These are phyloP conservation scores for Oncorhynchus mykiss DNA, from an alignment of 2,113 vertebrate species.

Conservation along the genomic window DNA sequence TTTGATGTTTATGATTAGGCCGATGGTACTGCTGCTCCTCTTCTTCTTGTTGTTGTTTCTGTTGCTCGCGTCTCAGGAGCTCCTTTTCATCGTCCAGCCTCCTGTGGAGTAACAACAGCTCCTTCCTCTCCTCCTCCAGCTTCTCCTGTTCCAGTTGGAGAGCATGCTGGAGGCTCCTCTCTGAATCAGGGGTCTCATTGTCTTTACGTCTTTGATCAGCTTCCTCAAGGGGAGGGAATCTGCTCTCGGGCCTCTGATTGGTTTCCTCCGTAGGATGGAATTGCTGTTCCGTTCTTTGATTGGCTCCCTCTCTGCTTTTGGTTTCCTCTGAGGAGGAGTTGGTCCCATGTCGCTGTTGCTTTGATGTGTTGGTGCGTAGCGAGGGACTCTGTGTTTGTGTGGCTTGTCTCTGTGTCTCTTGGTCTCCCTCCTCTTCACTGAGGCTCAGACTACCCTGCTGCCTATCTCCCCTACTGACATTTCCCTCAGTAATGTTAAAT, in stretches of 20 bases:
- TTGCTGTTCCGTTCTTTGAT: constrained; percentile 15
- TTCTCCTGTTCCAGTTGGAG: constrained; percentile 48
- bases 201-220: constrained; percentile 27
- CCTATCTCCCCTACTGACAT: background rate
- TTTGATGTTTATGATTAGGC: constrained; percentile 53
- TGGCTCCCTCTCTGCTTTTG: constrained; percentile 12
- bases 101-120: constrained; percentile 66
- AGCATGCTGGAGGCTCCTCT: constrained; percentile 32
- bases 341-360: constrained; percentile 30
- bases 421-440: background rate
- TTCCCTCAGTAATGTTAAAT: too few relatives aligned
- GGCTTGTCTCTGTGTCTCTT: constrained; percentile 39
- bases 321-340: constrained; percentile 62
- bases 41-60: constrained; percentile 58
- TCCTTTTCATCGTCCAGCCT: constrained; percentile 73
- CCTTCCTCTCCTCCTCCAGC: constrained; percentile 63
- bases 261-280: constrained; percentile 3
- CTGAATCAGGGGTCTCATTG: constrained; percentile 61
- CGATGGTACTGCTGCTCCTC: constrained; percentile 42
- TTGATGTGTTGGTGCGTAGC: constrained; percentile 38
- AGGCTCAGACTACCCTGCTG: too few relatives aligned
- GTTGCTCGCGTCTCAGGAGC: constrained; percentile 50
- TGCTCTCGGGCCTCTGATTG: constrained; percentile 44
- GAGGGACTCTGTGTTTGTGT: constrained; percentile 36
- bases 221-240: background rate